Base-by-base conservation (phyloP, 35 echinoderm and acorn worm genomes). In the Apostichopus japonicus region DNA sequence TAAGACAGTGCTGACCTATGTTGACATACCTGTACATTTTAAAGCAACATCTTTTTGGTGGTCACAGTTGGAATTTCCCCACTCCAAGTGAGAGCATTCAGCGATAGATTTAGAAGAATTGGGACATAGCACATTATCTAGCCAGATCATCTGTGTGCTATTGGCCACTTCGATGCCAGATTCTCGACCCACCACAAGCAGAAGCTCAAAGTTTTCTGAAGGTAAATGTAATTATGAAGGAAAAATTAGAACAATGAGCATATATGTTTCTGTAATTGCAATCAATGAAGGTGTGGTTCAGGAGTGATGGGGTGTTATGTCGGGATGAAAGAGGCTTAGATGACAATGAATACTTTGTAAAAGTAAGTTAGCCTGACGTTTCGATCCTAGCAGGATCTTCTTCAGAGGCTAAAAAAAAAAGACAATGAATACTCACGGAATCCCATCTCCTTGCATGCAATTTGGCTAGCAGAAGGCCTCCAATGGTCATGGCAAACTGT, bases 21-120 rank as follows among this genome's bases (percentile, higher is more conserved):
- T 0, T 80, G 17, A 7, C 86, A 23, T 65, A 98, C 96, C 96
- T 92, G 88, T 80, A 82, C 96, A 98, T 53, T 87, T 75, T 2
- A 98, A 82, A 24, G 92, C 96, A 11, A 94, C 93, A 94, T 98
- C 96, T 70, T 94, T 72, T 11, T 17, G 15, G 54, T 98, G 96
- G 53, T 94, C 83, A 88, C 96, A 98, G 67, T 98, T 92, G 33
- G 94, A 33, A 8, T 83, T 76, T 21, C 96, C 96, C 96, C 96
- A 96, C 3, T 54, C 25, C 17, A 24, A 77, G 63, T 86, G 25
- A 15, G 61, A 19, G 65, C 96, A 98, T 10, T 96, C 91, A 10
- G 33, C 62, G 10, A 98, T 79, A 4, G 44, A 67, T 15, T 55
- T 1, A 78, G 94, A 92, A 11, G 54, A 54, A 13, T 91, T 90